These are phyloP conservation scores for Xenotilapia flavipinnis DNA, from an alignment of 2,113 vertebrate species.

Conservation along the genomic window DNA sequence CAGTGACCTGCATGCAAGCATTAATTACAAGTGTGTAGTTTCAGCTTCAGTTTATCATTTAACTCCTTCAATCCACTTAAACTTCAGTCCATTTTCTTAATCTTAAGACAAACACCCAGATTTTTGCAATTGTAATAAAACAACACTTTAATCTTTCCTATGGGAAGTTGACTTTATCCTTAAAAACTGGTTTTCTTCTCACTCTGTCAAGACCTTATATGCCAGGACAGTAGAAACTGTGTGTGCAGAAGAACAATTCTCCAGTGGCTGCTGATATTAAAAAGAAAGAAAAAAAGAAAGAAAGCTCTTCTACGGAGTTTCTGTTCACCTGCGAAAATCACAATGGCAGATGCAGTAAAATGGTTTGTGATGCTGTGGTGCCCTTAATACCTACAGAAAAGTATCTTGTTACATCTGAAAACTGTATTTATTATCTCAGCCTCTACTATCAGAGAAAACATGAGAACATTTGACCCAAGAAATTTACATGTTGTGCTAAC, in stretches of 20 bases:
- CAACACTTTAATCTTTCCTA: not conserved
- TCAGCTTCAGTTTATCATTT: not conserved
- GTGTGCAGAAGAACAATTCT: not conserved
- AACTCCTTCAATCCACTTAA: not conserved
- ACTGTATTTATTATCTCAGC: not conserved
- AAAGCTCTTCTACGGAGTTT: accelerated
- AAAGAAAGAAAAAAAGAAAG: not conserved
- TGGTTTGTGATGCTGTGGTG: not conserved
- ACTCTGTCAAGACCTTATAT: not conserved
- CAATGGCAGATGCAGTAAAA: not conserved
- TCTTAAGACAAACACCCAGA: not conserved
- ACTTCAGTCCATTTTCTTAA: not conserved
- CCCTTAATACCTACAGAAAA: not conserved
- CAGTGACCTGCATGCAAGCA: not conserved
- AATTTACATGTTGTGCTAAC: not conserved
- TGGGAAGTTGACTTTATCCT: not conserved
- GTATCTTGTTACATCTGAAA: not conserved
- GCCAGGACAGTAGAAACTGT: not conserved
- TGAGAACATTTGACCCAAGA: not conserved
- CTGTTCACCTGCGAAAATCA: not conserved
- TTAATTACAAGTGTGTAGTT: not conserved
- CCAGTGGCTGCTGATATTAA: not conserved
- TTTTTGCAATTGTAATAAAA: not conserved
- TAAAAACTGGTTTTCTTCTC: not conserved
- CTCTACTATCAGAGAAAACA: not conserved